These are phyloP conservation scores for Trachelus troglodyta DNA, from an alignment of 2,888 invertebrate species.

Conservation along the genomic window DNA sequence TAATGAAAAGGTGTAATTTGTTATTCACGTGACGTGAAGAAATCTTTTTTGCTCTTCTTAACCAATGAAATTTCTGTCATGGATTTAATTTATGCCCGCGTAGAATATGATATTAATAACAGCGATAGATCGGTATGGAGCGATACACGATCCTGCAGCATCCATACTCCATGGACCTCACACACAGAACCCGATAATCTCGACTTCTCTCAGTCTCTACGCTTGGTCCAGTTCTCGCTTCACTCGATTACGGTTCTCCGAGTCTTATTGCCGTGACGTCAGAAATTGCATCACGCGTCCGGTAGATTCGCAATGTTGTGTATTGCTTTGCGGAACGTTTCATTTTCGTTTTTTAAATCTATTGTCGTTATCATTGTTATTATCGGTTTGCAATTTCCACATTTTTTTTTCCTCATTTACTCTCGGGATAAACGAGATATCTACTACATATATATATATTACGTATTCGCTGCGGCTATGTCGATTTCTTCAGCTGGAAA, in stretches of 20 bases:
- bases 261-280: not conserved
- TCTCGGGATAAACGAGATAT: not conserved
- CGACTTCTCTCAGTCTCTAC: slow-evolving; percentile 3
- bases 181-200: slow-evolving; percentile 33
- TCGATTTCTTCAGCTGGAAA: not conserved
- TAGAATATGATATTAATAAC: slow-evolving; percentile 51
- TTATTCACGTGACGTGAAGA: not conserved
- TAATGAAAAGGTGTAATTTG: not conserved
- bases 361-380: not conserved
- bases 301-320: not conserved
- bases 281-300: not conserved
- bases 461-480: not conserved
- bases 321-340: not conserved
- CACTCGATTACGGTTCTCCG: not conserved
- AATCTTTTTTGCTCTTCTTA: slow-evolving; percentile 10
- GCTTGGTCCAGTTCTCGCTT: not conserved
- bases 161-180: slow-evolving; percentile 37
- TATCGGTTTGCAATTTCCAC: not conserved
- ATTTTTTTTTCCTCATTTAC: not conserved
- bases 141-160: slow-evolving; percentile 42
- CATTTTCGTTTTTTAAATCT: not conserved
- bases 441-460: too few relatives aligned
- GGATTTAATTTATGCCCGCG: slow-evolving; percentile 43
- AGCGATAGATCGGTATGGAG: slow-evolving; percentile 40
- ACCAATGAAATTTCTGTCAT: slow-evolving; percentile 33